These are phyloP conservation scores for Bolinopsis microptera DNA, from an alignment of 37 sponge, comb jelly and placozoan species.

Conservation along the genomic window DNA sequence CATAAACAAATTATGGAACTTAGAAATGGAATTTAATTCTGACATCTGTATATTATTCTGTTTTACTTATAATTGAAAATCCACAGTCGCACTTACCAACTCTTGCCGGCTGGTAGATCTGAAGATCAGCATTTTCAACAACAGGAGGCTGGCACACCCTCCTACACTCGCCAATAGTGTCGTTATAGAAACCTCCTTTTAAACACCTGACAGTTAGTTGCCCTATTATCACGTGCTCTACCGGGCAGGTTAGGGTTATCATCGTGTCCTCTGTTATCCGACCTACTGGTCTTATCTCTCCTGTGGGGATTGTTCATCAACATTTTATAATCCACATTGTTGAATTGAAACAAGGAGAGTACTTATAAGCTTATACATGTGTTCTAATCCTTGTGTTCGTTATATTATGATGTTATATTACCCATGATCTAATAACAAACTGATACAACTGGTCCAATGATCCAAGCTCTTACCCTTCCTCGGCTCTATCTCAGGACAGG, in stretches of 20 bases:
- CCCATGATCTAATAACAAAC: too few relatives aligned
- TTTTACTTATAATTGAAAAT: too few relatives aligned
- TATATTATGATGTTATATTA: too few relatives aligned
- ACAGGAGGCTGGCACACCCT: background rate
- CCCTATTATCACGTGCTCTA: background rate
- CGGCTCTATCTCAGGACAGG: conserved; percentile 1
- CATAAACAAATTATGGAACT: too few relatives aligned
- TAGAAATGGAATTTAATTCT: too few relatives aligned
- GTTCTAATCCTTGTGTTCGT: too few relatives aligned
- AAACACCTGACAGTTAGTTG: background rate
- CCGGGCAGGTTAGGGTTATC: conserved; percentile 3
- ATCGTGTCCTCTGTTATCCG: background rate
- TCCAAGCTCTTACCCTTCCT: background rate
- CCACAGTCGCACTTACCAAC: background rate
- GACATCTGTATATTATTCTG: too few relatives aligned
- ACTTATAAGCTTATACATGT: too few relatives aligned
- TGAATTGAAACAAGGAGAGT: too few relatives aligned
- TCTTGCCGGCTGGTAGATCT: conserved; percentile 21
- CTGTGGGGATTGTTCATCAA: background rate
- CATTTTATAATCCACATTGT: background rate
- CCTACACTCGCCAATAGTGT: background rate
- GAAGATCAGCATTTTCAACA: background rate
- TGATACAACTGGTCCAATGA: too few relatives aligned
- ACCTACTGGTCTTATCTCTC: background rate
- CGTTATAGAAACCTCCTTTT: background rate